Evolutionary conservation across 2,888 invertebrate genomes (phyloP), one percentile per base, ranked within the genome.

Genomic region (Stratiomys singularior): DNA sequence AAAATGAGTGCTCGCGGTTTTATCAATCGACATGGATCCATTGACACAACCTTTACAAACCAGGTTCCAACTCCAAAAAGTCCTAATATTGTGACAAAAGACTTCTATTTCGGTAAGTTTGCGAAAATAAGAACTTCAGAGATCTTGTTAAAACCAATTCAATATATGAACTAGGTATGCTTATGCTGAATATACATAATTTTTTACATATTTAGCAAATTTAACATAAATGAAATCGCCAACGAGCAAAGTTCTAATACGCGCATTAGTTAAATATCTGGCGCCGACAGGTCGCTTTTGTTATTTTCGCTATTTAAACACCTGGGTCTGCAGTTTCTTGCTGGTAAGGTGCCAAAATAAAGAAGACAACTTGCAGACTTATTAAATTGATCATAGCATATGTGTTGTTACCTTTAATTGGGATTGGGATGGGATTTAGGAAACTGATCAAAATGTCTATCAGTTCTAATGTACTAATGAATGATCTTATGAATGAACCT

Each of bases 1-100:
- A 81, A 79, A 72, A 81, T 81, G 81, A 81, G 81, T 80, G 77
- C 78, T 21, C 81, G 81, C 69, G 81, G 81, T 71, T 77, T 81
- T 30, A 71, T 81, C 67, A 76, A 78, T n/a, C 78, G 78, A n/a
- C 74, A 76, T 7, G 81, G 81, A 76, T 81, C 81, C 25, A 76
- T 64, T 27, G 81, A 81, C 58, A 79, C 80, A n/a, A 44, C 23
- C 9, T 9, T 7, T 15, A 28, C 63, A 25, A 63, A 44, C 28
- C 52, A 27, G 2, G 63, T 25, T 21, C 23, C 79, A 5, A n/a
- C 58, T 44, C 77, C 78, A 27, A 79, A 77, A 71, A 80, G 77
- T 74, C 80, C 80, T 18, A 76, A 78, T 27, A 77, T 78, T 25
- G 56, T 63, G 7, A 23, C 72, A 44, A 37, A 76, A 18, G 76